Evolutionary conservation across 2,888 invertebrate genomes (phyloP), one percentile per base, ranked within the genome.

Genomic region (Malacosoma neustria): DNA sequence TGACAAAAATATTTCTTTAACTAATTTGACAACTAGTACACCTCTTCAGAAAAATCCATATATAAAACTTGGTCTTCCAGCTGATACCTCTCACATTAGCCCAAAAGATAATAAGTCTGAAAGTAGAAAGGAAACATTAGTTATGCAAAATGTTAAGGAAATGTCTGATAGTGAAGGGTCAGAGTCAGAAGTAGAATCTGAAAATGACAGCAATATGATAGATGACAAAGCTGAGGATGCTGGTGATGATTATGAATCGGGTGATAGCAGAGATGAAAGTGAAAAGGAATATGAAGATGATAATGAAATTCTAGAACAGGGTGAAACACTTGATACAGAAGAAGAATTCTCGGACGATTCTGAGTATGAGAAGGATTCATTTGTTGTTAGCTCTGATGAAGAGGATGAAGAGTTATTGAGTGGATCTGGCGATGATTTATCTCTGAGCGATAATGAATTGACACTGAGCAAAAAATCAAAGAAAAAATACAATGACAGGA

Each of bases 281-380:
- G 86, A 87, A 52, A 73, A 63, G 29, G 69, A 60, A 30, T 87
- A 88, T 51, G 75, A 84, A 32, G 53, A 68, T 45, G 75, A 87
- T 37, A 80, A 89, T 58, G 80, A 87, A 63, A 67, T 89, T 33
- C 39, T 67, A 9, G 75, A 76, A 29, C 77, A 74, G 46, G 89
- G 87, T 1, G 87, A 87, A 61, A 87, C 87, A 2, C 58, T 89
- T 40, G 75, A 82, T 33, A 86, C 88, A 33, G 76, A 87, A 32
- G 72, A 72, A 31, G 69, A 84, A 4, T 59, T 74, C 13, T 77
- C 82, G 1, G 61, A 72, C 41, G 84, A 87, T 35, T 63, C 75
- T 1, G 77, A 85, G 42, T 87, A 86, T 42, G 84, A 86, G 51
- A 84, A 75, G 52, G 87, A 77, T 48, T 89, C 89, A 0, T 89